These are phyloP conservation scores for Sitodiplosis mosellana DNA, from an alignment of 1,140 invertebrate species.

Conservation along the genomic window DNA sequence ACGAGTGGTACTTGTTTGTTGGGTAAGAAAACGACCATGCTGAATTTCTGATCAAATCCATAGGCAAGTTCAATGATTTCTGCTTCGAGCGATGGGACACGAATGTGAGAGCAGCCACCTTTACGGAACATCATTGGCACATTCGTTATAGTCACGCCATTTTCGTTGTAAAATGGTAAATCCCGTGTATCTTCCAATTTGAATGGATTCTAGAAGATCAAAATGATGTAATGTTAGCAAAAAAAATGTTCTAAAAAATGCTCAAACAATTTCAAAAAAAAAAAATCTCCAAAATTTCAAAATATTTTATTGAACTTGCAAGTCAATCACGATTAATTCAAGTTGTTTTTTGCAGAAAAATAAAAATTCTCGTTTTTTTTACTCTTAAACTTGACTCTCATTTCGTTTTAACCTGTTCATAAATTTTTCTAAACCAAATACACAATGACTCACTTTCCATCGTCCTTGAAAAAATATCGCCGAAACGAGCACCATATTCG, in stretches of 20 bases:
- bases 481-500: constrained; percentile 50
- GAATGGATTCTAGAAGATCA: constrained; percentile 31
- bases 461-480: constrained; percentile 66
- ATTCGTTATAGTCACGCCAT: constrained; percentile 27
- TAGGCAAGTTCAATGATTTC: constrained; percentile 56
- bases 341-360: no score
- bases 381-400: no score
- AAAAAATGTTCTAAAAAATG: no score
- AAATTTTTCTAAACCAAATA: no score
- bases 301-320: no score
- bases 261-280: no score
- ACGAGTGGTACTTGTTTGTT: constrained; percentile 23
- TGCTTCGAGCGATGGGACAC: constrained; percentile 33
- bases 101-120: constrained; percentile 30
- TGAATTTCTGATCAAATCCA: constrained; percentile 18
- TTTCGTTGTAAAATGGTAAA: constrained; percentile 32
- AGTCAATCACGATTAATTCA: no score
- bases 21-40: constrained; percentile 13
- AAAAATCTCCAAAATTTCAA: no score
- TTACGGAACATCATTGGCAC: constrained; percentile 43
- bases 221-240: no score
- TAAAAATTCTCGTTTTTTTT: no score
- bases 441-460: constrained; percentile 35
- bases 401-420: no score
- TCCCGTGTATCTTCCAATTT: constrained; percentile 34